Evolutionary conservation across 2,888 invertebrate genomes (phyloP).

Genomic region (Ptychoptera albimana): DNA sequence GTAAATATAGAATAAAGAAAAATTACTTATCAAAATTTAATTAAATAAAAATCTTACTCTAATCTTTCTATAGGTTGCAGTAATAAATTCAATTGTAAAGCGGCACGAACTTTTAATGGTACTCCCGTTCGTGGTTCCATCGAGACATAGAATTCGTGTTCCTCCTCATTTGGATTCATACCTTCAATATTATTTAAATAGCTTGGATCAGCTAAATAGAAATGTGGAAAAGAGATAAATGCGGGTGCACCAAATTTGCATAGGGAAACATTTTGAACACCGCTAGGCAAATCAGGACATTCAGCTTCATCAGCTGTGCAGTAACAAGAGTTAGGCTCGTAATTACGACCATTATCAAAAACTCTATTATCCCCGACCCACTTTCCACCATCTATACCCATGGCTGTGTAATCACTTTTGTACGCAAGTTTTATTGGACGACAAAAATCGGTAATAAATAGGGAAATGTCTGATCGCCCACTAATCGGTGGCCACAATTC

Average conservation of each 20-base stretch:
- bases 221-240: slow-evolving; percentile 69
- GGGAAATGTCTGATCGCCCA: slow-evolving; percentile 20
- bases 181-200: slow-evolving; percentile 49
- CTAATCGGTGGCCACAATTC: slow-evolving; percentile 60
- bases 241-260: slow-evolving; percentile 72
- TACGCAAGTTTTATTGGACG: slow-evolving; percentile 37
- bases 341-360: slow-evolving; percentile 54
- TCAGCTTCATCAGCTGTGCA: slow-evolving; percentile 33
- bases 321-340: slow-evolving; percentile 48
- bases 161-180: slow-evolving; percentile 42
- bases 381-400: slow-evolving; percentile 21
- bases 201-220: slow-evolving; percentile 51
- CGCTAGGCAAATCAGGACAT: slow-evolving; percentile 35
- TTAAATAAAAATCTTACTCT: not conserved
- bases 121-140: slow-evolving; percentile 65
- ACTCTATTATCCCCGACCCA: slow-evolving; percentile 41
- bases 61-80: slow-evolving; percentile 1
- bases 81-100: slow-evolving; percentile 56
- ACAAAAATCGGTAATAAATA: slow-evolving; percentile 68
- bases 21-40: not conserved
- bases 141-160: slow-evolving; percentile 48
- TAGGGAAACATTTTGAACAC: slow-evolving; percentile 53
- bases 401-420: slow-evolving; percentile 13
- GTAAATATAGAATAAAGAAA: slow-evolving; percentile 15
- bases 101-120: slow-evolving; percentile 55